A percentile compares a stretch with the other conserved stretches of the same genome.
Conservation (phyloP, 2,113 vertebrate species). For the Girardinichthys multiradiatus region DNA sequence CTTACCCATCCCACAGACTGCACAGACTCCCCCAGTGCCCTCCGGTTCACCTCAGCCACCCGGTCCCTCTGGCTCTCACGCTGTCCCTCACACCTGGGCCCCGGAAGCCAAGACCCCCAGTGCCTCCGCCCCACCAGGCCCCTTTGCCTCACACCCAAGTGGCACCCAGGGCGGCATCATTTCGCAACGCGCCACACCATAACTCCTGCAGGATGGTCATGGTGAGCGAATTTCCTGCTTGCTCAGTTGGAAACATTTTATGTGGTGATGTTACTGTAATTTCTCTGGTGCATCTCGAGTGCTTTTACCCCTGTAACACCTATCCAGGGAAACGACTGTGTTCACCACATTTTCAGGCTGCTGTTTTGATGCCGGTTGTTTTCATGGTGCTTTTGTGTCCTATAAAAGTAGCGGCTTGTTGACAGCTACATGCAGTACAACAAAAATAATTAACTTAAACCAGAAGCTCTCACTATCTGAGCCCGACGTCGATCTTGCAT, state of each 20-base stretch:
- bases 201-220: conserved; percentile 75
- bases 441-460: conserved; percentile 56
- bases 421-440: conserved; percentile 52
- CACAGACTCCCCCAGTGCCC: conserved; percentile 78
- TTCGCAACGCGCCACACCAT: conserved; percentile 51
- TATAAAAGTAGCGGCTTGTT: conserved; percentile 53
- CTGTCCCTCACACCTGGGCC: conserved; percentile 55
- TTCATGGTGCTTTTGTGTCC: conserved; percentile 52
- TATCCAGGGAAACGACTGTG: conserved; percentile 35
- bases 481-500: conserved; percentile 36
- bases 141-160: conserved; percentile 58
- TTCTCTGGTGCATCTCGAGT: conserved; percentile 6
- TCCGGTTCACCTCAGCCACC: conserved; percentile 76
- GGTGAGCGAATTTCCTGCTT: conserved; percentile 67
- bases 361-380: conserved; percentile 37
- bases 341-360: conserved; percentile 34
- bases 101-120: conserved; percentile 52
- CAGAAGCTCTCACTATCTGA: conserved; percentile 22
- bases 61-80: conserved; percentile 71
- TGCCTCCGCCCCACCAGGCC: conserved; percentile 54
- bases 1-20: conserved; percentile 69
- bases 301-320: conserved; percentile 32
- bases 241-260: conserved; percentile 43
- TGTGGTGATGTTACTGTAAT: conserved; percentile 46
- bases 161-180: conserved; percentile 59